phyloP scores from a whole-genome alignment of 2,797 vertebrate genomes.

The Enteromius fasciolatus region DNA sequence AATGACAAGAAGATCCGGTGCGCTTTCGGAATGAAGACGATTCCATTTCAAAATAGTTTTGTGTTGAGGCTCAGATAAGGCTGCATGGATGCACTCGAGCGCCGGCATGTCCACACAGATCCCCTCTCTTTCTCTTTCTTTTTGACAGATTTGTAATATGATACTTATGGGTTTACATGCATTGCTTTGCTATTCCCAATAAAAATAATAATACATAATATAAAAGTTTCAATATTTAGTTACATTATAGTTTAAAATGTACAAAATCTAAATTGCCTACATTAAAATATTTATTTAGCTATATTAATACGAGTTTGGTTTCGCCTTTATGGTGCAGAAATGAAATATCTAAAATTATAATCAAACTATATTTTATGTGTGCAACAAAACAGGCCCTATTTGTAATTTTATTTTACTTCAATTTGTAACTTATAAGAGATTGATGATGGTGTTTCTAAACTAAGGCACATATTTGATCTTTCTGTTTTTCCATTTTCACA shows the following conservation, averaged over 20 bases:
- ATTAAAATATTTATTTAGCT: background rate
- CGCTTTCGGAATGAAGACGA: slow-evolving; percentile 64
- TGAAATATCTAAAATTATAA: background rate
- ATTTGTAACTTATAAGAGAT: background rate
- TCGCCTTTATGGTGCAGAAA: background rate
- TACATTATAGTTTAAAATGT: background rate
- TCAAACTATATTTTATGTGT: background rate
- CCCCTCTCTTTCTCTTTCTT: background rate
- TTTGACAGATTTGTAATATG: slow-evolving; percentile 22
- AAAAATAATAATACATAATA: background rate
- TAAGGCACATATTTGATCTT: background rate
- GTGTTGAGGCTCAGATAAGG: slow-evolving; percentile 62
- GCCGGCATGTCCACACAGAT: slow-evolving; percentile 37
- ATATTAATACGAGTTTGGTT: background rate
- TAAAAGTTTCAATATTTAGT: background rate
- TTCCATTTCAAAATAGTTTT: slow-evolving; percentile 58
- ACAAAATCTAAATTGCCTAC: background rate
- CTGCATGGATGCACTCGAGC: slow-evolving; percentile 45
- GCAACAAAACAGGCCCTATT: background rate
- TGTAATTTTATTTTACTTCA: background rate
- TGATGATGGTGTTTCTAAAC: background rate
- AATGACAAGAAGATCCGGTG: slow-evolving; percentile 63
- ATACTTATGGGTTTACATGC: slow-evolving; percentile 13
- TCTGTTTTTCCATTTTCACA: background rate
- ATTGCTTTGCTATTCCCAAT: background rate